phyloP scores from a whole-genome alignment of 1,140 invertebrate species.

The Ceratina australensis region DNA sequence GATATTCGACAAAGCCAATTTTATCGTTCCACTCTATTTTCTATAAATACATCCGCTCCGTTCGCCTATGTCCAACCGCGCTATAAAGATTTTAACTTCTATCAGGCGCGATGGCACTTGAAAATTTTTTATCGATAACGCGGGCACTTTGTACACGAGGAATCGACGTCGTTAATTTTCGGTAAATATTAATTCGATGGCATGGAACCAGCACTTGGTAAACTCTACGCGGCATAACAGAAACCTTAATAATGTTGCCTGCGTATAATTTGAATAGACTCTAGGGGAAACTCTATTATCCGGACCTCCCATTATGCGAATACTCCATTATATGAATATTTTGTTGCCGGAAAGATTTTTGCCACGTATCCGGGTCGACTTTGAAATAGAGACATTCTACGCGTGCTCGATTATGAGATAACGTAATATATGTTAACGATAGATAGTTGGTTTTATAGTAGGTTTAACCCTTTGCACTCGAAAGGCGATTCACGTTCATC shows the following conservation, averaged over 20 bases:
- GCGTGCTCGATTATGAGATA: background rate
- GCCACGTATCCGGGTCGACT: background rate
- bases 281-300: slow-evolving; percentile 16
- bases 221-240: background rate
- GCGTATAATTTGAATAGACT: slow-evolving; percentile 3
- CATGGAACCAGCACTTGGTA: too few relatives aligned
- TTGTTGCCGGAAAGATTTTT: background rate
- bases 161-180: slow-evolving; percentile 18
- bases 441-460: too few relatives aligned
- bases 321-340: slow-evolving; percentile 2
- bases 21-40: too few relatives aligned
- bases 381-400: background rate
- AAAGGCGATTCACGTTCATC: too few relatives aligned
- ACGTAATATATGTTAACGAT: background rate
- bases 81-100: background rate
- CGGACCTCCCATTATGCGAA: background rate
- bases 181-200: slow-evolving; percentile 22
- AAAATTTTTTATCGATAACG: background rate
- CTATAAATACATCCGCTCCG: too few relatives aligned
- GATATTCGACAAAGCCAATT: too few relatives aligned
- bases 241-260: background rate
- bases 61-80: too few relatives aligned
- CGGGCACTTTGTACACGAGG: background rate
- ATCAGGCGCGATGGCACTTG: background rate
- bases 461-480: too few relatives aligned